phyloP scores from a whole-genome alignment of 2,797 vertebrate species.

The Manis pentadactyla region DNA sequence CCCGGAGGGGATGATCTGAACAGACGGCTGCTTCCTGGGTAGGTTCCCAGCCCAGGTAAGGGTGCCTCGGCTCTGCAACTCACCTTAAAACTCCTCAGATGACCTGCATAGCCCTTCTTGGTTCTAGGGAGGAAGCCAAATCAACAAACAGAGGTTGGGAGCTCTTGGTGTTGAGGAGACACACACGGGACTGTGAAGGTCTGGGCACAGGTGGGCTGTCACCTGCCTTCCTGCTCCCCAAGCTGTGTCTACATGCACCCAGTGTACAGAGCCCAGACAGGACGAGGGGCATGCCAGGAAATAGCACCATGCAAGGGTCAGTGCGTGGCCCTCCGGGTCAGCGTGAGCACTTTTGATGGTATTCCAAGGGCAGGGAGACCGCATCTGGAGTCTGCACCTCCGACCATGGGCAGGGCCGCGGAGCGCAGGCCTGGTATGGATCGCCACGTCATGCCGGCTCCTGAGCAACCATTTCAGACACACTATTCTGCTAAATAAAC shows the following conservation, averaged over 20 bases:
- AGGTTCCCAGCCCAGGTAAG: neutral
- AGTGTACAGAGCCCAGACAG: neutral
- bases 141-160: rapidly evolving
- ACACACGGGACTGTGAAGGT: neutral
- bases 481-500: neutral
- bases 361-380: neutral
- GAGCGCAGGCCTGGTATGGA: rapidly evolving
- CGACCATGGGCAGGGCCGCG: rapidly evolving
- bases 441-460: rapidly evolving
- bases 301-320: neutral
- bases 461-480: neutral
- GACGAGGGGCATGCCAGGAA: neutral
- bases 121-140: too few relatives aligned
- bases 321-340: neutral
- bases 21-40: rapidly evolving
- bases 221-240: neutral
- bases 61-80: too few relatives aligned
- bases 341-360: neutral
- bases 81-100: neutral
- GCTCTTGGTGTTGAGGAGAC: neutral
- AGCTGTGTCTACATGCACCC: neutral
- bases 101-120: rapidly evolving
- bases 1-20: rapidly evolving
- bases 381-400: rapidly evolving
- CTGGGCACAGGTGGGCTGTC: too few relatives aligned